phyloP scores from a whole-genome alignment of 2,797 vertebrate species.

The Heterohyrax brucei region DNA sequence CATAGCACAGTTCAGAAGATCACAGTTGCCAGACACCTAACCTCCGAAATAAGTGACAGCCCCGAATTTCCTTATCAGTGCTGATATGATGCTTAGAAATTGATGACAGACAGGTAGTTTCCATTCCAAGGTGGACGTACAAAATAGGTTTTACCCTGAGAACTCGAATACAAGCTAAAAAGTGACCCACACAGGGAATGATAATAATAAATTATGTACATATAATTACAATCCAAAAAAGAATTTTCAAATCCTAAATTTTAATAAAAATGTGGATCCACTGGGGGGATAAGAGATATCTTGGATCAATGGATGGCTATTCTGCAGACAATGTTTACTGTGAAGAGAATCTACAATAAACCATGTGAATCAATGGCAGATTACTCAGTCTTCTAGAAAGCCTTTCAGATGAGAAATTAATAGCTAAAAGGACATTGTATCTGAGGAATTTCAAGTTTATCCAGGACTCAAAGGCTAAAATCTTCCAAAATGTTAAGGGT shows the following conservation, averaged over 20 bases:
- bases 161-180: slow-evolving; percentile 33
- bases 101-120: slow-evolving; percentile 12
- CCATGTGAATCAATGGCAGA: slow-evolving; percentile 77
- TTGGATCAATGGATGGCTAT: slow-evolving; percentile 75
- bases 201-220: slow-evolving; percentile 47
- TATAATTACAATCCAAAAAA: slow-evolving; percentile 74
- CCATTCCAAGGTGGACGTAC: slow-evolving; percentile 30
- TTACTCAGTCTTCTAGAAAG: slow-evolving; percentile 78
- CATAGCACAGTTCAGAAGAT: not conserved
- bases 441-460: slow-evolving; percentile 78
- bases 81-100: slow-evolving; percentile 52
- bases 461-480: slow-evolving; percentile 36
- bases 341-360: slow-evolving; percentile 85
- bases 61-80: slow-evolving; percentile 24
- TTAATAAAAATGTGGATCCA: slow-evolving; percentile 82
- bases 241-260: slow-evolving; percentile 65
- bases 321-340: slow-evolving; percentile 84
- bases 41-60: not conserved
- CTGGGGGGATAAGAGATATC: slow-evolving; percentile 83
- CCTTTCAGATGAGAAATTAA: slow-evolving; percentile 80
- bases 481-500: slow-evolving; percentile 47
- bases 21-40: slow-evolving; percentile 29
- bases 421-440: slow-evolving; percentile 20
- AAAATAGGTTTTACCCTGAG: slow-evolving; percentile 53
- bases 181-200: slow-evolving; percentile 52